Conservation (phyloP, 2,113 vertebrate species). For the Pteruthius melanotis region DNA sequence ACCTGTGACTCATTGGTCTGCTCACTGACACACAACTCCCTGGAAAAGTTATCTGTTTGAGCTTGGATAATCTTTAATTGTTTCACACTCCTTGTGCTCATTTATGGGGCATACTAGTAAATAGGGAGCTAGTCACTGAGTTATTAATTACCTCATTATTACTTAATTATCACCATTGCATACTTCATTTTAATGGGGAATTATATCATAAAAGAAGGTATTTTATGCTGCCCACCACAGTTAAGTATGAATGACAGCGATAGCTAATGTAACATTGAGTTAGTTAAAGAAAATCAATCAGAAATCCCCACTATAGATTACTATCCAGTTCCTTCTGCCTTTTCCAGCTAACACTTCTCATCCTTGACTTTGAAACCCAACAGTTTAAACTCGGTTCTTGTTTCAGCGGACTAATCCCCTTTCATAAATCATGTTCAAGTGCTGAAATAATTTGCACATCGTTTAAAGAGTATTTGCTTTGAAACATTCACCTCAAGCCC, state of each 20-base stretch:
- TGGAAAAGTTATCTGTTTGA: constrained; percentile 45
- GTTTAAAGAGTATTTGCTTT: constrained; percentile 86
- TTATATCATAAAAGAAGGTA: constrained; percentile 37
- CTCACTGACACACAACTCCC: constrained; percentile 15
- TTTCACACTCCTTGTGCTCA: constrained; percentile 17
- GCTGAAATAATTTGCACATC: constrained; percentile 86
- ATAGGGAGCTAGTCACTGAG: constrained; percentile 22
- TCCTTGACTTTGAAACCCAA: constrained; percentile 79
- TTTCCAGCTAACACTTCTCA: constrained; percentile 69
- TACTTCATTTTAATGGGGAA: constrained; percentile 47
- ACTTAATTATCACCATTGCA: constrained; percentile 52
- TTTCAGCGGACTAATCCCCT: constrained; percentile 82
- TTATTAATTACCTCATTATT: constrained; percentile 64
- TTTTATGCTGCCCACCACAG: constrained; percentile 47
- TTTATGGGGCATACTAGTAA: constrained; percentile 6
- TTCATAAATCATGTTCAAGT: constrained; percentile 83
- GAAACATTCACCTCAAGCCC: constrained; percentile 86
- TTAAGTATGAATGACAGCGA: constrained; percentile 54
- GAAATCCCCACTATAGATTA: constrained; percentile 64
- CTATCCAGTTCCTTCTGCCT: constrained; percentile 58
- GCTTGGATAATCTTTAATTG: constrained; percentile 55
- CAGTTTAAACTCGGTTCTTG: constrained; percentile 78
- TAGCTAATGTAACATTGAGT: constrained; percentile 46
- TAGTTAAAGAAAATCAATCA: constrained; percentile 65
- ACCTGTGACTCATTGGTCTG: constrained; percentile 58